Evolutionary conservation across 2,888 invertebrate species (phyloP), one percentile per base, ranked within the genome.

Genomic region (Caenorhabditis angaria): DNA sequence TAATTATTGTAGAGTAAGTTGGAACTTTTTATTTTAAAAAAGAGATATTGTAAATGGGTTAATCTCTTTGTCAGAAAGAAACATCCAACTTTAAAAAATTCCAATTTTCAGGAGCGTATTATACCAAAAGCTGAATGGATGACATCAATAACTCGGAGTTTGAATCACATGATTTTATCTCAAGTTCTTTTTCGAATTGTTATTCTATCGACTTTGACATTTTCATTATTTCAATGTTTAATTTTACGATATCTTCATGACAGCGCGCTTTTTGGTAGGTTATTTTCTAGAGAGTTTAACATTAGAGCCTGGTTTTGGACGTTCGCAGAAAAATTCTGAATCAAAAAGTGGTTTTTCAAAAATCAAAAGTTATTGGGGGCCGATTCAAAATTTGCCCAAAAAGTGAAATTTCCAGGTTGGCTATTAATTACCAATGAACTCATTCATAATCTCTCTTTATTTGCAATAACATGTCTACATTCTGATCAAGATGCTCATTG

Each of bases 401-500:
- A n/a, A n/a, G n/a, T n/a, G n/a, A n/a, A n/a, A n/a, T n/a, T n/a
- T n/a, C n/a, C 64, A 27, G 70, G 70, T 32, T 64, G 64, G 57
- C 64, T 64, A 25, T 61, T 65, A 12, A 61, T 70, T 24, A 61
- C 53, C 2, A 64, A 64, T 29, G 70, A 70, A 41, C 25, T 61
- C 18, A 50, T 65, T 20, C 70, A 70, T 51, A 70, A 70, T 22
- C 1, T 70, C 6, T 55, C 57, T 18, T 32, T 70, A 14, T 70
- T 61, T 22, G 20, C 29, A 2, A 28, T 70, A 53, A 61, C 56
- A 28, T 64, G 65, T 32, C 24, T 70, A n/a, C 70, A 70, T 8
- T 65, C 64, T 18, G 70, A 70, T n/a, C 70, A 70, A 48, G 70
- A 70, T 29, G 57, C 64, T 10, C 64, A 70, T 51, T 12, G 70